phyloP scores from a whole-genome alignment of 2,113 vertebrate species.

The Alouatta palliata region DNA sequence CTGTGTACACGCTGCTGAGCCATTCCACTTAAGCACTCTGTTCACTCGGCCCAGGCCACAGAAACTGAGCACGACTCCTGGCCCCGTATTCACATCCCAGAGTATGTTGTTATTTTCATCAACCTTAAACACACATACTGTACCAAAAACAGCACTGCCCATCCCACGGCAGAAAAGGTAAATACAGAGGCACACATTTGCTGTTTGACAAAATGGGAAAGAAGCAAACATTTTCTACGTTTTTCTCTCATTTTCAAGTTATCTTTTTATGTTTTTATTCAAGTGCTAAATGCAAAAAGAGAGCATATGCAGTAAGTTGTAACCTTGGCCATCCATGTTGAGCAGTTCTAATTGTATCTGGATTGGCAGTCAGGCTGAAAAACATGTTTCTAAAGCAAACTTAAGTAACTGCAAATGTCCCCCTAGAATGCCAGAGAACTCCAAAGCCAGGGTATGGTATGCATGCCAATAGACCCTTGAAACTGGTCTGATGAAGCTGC shows the following conservation, averaged over 20 bases:
- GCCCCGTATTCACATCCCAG: not conserved
- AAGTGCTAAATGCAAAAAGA: not conserved
- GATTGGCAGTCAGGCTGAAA: not conserved
- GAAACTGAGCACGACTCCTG: not conserved
- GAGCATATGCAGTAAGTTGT: not conserved
- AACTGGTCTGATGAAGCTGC: not conserved
- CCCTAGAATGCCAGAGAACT: not conserved
- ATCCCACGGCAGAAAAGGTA: not conserved
- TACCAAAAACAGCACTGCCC: not conserved
- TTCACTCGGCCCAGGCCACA: not conserved
- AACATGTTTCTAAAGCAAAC: not conserved
- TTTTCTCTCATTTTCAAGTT: not conserved
- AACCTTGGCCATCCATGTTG: not conserved
- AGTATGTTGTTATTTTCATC: not conserved
- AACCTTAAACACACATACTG: not conserved
- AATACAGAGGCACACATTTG: not conserved
- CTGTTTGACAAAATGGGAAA: not conserved
- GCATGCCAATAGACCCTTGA: not conserved
- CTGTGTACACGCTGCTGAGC: not conserved
- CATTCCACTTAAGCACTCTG: not conserved
- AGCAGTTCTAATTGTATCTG: not conserved
- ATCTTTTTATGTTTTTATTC: not conserved
- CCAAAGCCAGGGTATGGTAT: not conserved
- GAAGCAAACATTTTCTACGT: not conserved
- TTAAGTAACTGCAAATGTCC: not conserved